Base-by-base conservation (phyloP, 2,797 vertebrate species). In the Rhabdophis nuchalis region DNA sequence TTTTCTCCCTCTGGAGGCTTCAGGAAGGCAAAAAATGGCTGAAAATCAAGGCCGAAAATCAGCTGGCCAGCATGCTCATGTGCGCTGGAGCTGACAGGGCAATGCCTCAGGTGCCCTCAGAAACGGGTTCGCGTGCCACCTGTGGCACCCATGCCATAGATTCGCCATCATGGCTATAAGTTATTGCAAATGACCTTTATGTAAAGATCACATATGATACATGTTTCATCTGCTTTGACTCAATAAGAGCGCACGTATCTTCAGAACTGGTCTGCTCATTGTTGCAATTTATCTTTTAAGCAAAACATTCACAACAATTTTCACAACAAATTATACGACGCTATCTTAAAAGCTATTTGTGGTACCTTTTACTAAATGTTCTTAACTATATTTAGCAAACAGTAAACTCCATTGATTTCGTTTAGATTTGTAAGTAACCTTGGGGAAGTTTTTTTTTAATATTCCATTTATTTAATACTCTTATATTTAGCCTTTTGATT, bases 151-250 rank as follows among this genome's bases (percentile, higher is more conserved):
- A n/a, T n/a, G n/a, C n/a, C n/a, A n/a, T n/a, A n/a, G n/a, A n/a
- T n/a, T n/a, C n/a, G n/a, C n/a, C n/a, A n/a, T n/a, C n/a, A n/a
- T n/a, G n/a, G 92, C 93, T 92, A 4, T 92, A 89, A 90, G 60
- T 77, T 68, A 27, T 32, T 41, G 56, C 32, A 32, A 20, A 56
- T 11, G 36, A 36, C 18, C 50, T 89, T 86, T 25, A 60, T 93
- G 93, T 41, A 77, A 94, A 87, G 89, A 77, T 92, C 90, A 91
- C 86, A 93, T 86, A 88, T 91, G 72, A 89, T 46, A 85, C 58
- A 52, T 27, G 87, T 92, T 94, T 77, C 53, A 91, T 89, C 88
- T 92, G 92, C 14, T 86, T 50, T 68, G 56, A 27, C 7, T 86
- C 72, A 41, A 53, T 61, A 54, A 57, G 53, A 2, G 41, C 25